Percentiles rank a stretch among this genome's conserved stretches.
These are phyloP conservation scores for Darwinula stevensoni DNA, from an alignment of 2,888 invertebrate species.

Conservation along the genomic window DNA sequence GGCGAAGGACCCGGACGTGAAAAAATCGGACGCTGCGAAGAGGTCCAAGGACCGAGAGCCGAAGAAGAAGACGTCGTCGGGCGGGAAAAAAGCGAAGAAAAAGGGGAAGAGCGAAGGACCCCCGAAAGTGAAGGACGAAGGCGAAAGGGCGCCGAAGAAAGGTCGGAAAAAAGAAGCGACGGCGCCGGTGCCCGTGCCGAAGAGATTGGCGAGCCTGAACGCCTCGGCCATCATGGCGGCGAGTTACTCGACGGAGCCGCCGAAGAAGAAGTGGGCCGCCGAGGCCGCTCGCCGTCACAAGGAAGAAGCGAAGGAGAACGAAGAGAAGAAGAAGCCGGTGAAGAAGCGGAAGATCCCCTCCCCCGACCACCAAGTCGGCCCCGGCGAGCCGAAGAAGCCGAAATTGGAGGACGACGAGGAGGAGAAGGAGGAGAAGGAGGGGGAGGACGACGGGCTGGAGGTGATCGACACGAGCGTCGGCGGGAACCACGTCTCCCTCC, in stretches of 20 bases:
- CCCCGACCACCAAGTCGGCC: too few species aligned
- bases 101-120: conserved; percentile 10
- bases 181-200: conserved; percentile 25
- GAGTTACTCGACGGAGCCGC: conserved; percentile 24
- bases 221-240: conserved; percentile 69
- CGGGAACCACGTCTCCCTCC: too few species aligned
- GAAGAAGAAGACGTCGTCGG: conserved; percentile 6
- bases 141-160: not conserved
- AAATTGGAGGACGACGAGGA: too few species aligned
- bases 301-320: conserved; percentile 21
- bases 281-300: conserved; percentile 21
- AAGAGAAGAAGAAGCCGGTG: conserved; percentile 19
- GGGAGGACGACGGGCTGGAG: too few species aligned
- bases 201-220: conserved; percentile 69
- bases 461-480: too few species aligned
- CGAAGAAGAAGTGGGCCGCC: conserved; percentile 11
- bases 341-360: conserved; percentile 25
- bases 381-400: too few species aligned
- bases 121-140: not conserved
- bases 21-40: conserved; percentile 6
- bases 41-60: conserved; percentile 6
- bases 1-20: not conserved
- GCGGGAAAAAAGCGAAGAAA: conserved; percentile 7
- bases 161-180: not conserved
- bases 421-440: too few species aligned